phyloP scores from a whole-genome alignment of 2,797 vertebrate genomes.

The Thalassophryne amazonica region DNA sequence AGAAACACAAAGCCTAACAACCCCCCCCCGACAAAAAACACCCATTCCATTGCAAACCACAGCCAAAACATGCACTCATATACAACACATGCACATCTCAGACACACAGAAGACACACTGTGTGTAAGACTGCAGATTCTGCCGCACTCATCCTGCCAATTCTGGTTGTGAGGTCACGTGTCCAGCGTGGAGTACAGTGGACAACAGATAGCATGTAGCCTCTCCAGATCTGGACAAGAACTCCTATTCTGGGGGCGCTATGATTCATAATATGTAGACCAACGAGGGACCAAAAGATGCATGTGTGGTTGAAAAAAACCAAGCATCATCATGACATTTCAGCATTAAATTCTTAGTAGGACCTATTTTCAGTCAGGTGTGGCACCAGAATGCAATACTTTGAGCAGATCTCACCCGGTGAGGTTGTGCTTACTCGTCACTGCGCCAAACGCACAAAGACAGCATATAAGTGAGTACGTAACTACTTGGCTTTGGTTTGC shows the following conservation, averaged over 20 bases:
- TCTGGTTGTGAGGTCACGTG: slow-evolving; percentile 28
- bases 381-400: not conserved
- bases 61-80: too few relatives aligned
- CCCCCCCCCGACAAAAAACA: too few relatives aligned
- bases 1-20: too few relatives aligned
- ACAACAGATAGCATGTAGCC: slow-evolving; percentile 44
- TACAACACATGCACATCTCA: not conserved
- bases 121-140: too few relatives aligned
- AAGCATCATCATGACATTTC: not conserved
- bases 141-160: too few relatives aligned
- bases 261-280: slow-evolving; percentile 18
- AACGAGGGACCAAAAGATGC: not conserved
- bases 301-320: not conserved
- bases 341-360: not conserved
- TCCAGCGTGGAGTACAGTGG: slow-evolving; percentile 45
- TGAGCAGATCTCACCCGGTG: not conserved
- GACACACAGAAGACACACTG: too few relatives aligned
- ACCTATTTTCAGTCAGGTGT: not conserved
- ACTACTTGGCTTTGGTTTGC: slow-evolving; percentile 36
- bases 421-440: slow-evolving; percentile 4
- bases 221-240: slow-evolving; percentile 37
- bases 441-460: not conserved
- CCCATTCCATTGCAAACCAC: too few relatives aligned
- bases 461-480: not conserved
- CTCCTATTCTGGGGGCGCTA: slow-evolving; percentile 44